Conservation (phyloP, 2,797 vertebrate species). For the Acanthopagrus latus region DNA sequence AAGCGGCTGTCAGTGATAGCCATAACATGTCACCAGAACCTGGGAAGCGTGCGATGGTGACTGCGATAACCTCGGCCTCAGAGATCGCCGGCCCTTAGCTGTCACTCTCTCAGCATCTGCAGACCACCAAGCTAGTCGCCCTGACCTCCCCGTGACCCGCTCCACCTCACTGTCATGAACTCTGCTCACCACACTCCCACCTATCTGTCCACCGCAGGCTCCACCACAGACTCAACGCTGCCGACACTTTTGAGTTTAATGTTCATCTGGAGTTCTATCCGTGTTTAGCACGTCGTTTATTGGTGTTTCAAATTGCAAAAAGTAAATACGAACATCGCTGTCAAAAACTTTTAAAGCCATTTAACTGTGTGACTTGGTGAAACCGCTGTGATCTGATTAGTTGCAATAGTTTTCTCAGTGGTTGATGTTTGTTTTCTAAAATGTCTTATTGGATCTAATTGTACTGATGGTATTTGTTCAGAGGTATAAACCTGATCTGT, state of each 20-base stretch:
- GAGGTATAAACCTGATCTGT: neutral
- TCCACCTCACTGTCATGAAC: constrained; percentile 72
- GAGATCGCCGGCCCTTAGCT: constrained; percentile 51
- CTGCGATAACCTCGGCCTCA: constrained; percentile 70
- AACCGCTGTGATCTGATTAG: neutral
- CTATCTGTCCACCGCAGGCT: constrained; percentile 18
- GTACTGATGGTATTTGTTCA: neutral
- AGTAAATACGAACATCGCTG: no score
- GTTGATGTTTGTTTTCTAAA: no score
- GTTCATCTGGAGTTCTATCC: neutral
- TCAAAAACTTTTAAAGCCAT: no score
- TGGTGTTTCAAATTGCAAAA: neutral
- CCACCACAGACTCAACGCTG: neutral
- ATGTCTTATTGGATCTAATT: neutral
- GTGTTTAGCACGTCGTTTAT: neutral
- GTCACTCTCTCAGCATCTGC: constrained; percentile 61
- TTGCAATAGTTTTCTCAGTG: neutral
- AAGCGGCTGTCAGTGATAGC: constrained; percentile 77
- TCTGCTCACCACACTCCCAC: constrained; percentile 59
- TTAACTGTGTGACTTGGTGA: neutral
- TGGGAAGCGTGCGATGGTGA: constrained; percentile 66
- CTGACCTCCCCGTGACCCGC: constrained; percentile 77
- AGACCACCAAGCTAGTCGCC: constrained; percentile 76
- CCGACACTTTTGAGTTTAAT: neutral
- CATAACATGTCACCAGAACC: constrained; percentile 81